These are phyloP conservation scores for Mycetomoellerius zeteki DNA, from an alignment of 1,140 invertebrate species.

Conservation along the genomic window DNA sequence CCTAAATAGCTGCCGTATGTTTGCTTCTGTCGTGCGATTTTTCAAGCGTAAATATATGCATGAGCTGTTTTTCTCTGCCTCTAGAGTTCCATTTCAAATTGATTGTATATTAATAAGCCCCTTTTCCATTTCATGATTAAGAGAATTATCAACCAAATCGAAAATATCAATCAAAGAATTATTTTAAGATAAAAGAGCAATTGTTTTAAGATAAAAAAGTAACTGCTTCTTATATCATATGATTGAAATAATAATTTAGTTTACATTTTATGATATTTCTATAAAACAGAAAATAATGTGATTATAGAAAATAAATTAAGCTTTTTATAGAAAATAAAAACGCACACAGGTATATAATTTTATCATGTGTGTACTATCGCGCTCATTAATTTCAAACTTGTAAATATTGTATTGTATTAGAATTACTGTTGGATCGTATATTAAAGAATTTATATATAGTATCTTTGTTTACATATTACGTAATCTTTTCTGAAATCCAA, in stretches of 20 bases:
- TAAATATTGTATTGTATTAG: neutral
- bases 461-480: neutral
- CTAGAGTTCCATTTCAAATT: neutral
- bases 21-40: conserved; percentile 30
- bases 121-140: neutral
- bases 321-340: neutral
- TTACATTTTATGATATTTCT: neutral
- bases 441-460: neutral
- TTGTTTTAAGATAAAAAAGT: neutral
- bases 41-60: conserved; percentile 29
- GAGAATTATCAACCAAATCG: neutral
- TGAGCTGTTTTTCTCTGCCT: conserved; percentile 13
- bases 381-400: neutral
- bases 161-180: conserved; percentile 1
- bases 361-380: neutral
- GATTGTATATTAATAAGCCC: neutral
- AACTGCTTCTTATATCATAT: neutral
- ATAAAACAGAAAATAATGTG: neutral
- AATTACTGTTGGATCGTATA: neutral
- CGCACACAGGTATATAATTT: too few species aligned
- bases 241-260: conserved; percentile 2
- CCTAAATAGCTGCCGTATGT: conserved; percentile 20
- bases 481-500: conserved; percentile 20
- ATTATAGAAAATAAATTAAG: neutral
- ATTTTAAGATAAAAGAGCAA: neutral